A percentile compares a stretch with the other conserved stretches of the same genome.
Evolutionary conservation across 2,797 vertebrate genomes (phyloP).

Genomic region (Micropoecilia bifurca): DNA sequence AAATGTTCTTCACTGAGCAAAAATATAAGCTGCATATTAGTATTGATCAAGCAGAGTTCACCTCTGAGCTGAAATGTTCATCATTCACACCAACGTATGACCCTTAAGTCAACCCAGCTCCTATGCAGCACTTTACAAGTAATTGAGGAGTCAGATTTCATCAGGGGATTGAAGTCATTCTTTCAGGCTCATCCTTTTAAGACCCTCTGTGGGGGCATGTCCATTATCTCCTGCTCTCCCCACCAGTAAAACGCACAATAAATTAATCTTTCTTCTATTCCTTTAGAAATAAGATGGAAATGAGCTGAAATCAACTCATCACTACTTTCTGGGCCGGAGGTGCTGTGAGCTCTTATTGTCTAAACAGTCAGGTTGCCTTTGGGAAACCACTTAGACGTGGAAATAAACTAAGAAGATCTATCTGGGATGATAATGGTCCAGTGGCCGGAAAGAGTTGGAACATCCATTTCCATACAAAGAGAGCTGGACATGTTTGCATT

Average conservation of each 20-base stretch:
- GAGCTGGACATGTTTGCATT: constrained; percentile 47
- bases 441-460: constrained; percentile 48
- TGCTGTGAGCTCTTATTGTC: constrained; percentile 49
- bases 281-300: constrained; percentile 66
- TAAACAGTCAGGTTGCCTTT: constrained; percentile 46
- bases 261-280: constrained; percentile 52
- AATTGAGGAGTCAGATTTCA: constrained; percentile 47
- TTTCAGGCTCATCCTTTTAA: constrained; percentile 59
- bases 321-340: constrained; percentile 28
- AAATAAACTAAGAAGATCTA: constrained; percentile 61
- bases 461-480: constrained; percentile 75
- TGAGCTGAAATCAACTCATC: constrained; percentile 53
- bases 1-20: not conserved
- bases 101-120: constrained; percentile 27
- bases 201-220: constrained; percentile 52
- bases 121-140: constrained; percentile 32
- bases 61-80: not conserved
- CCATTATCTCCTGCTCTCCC: constrained; percentile 59
- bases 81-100: not conserved
- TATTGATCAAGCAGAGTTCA: constrained; percentile 12
- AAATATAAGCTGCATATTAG: constrained; percentile 13
- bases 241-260: constrained; percentile 54
- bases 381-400: constrained; percentile 55
- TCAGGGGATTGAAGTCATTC: constrained; percentile 43
- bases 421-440: constrained; percentile 60